Evolutionary conservation across 1,140 invertebrate species (phyloP).

Genomic region (Argopecten irradians): DNA sequence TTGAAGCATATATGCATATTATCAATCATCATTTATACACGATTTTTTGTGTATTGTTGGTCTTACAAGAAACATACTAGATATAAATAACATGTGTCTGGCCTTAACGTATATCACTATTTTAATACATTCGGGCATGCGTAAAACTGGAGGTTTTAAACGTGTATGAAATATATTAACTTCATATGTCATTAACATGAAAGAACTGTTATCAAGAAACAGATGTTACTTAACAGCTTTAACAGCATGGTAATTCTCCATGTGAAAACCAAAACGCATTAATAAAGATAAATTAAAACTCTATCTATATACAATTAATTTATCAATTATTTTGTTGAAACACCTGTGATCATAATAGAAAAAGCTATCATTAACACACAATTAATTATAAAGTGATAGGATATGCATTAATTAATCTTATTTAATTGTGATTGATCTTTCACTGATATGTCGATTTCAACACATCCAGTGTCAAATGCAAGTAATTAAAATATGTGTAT

Average conservation of each 20-base stretch:
- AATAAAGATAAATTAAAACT: neutral
- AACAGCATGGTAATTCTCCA: neutral
- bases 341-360: neutral
- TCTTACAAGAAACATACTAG: too few species aligned
- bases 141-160: too few species aligned
- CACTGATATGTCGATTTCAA: neutral
- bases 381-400: neutral
- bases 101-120: too few species aligned
- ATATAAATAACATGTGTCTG: too few species aligned
- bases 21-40: too few species aligned
- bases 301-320: neutral
- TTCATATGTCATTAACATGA: too few species aligned
- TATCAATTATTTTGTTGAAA: neutral
- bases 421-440: neutral
- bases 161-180: neutral
- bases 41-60: too few species aligned
- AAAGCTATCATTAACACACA: neutral
- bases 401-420: neutral
- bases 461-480: too few species aligned
- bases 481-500: too few species aligned
- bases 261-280: neutral
- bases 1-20: too few species aligned
- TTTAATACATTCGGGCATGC: too few species aligned
- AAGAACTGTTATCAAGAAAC: neutral
- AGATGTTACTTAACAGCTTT: too few species aligned